Evolutionary conservation across 2,888 invertebrate genomes (phyloP), one percentile per base, ranked within the genome.

Genomic region (Papilio demoleus): DNA sequence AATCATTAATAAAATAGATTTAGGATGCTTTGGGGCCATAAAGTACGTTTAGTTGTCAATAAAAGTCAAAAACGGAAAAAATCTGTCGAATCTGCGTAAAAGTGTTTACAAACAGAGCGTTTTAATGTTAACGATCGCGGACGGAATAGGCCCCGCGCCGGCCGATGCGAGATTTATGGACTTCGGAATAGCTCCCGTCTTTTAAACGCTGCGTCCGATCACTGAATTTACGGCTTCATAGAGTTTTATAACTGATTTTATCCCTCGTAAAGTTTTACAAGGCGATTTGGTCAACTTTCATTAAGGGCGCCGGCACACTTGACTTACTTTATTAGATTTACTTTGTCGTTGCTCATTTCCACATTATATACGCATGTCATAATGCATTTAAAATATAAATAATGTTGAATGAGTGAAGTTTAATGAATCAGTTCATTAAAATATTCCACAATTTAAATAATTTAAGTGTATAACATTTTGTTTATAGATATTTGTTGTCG

Each of bases 181-280:
- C 78, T 86, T 75, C 83, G 79, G 81, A 88, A 88, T 86, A 82
- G 88, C 88, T 87, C 83, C 88, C 84, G 89, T 89, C 88, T 87
- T 85, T 87, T 88, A 63, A 68, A 60, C 77, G 78, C 79, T 73
- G 71, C 74, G 80, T 80, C 79, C 81, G 80, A 82, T 82, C 81
- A 79, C 81, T 77, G 78, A 84, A 87, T 90, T 90, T 90, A 90
- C 87, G 84, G 80, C 85, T 85, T 82, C 84, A 87, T 87, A 86
- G 82, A 84, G 84, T 89, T 90, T 90, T 90, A 90, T 88, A 89
- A 89, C 90, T 88, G 90, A 90, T 90, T 90, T 90, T 90, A 90
- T 90, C 88, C 84, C 79, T 88, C 88, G 85, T 90, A 86, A 90
- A 91, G 74, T 90, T 90, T 88, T 87, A 89, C 85, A 87, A 84